phyloP scores from a whole-genome alignment of 2,113 vertebrate genomes.

The Puntigrus tetrazona region DNA sequence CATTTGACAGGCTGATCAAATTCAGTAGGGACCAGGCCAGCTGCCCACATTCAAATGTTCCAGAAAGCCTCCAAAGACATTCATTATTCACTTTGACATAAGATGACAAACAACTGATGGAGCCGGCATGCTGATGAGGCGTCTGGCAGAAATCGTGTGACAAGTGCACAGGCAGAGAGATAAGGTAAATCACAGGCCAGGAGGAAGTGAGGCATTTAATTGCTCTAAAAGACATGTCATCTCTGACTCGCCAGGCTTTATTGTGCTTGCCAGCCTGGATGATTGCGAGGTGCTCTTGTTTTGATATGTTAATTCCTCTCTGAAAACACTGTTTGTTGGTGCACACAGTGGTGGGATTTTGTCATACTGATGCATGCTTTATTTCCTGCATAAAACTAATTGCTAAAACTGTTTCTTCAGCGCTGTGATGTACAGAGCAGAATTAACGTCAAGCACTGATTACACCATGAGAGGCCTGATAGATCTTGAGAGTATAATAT shows the following conservation, averaged over 20 bases:
- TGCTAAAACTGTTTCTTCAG: background rate
- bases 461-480: background rate
- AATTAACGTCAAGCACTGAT: background rate
- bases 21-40: conserved; percentile 61
- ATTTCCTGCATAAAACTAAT: background rate
- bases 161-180: conserved; percentile 59
- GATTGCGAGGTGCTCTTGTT: conserved; percentile 64
- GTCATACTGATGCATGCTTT: conserved; percentile 34
- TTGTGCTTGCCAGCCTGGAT: conserved; percentile 63
- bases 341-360: conserved; percentile 41
- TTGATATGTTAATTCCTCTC: conserved; percentile 64
- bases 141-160: conserved; percentile 60
- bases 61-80: conserved; percentile 60
- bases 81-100: conserved; percentile 66
- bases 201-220: conserved; percentile 71
- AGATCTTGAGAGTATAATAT: background rate
- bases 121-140: conserved; percentile 52
- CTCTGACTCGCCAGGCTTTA: conserved; percentile 61
- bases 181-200: conserved; percentile 70
- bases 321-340: conserved; percentile 62
- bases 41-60: conserved; percentile 66
- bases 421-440: background rate
- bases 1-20: conserved; percentile 56
- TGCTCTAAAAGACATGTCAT: conserved; percentile 66
- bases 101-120: conserved; percentile 69